Base-by-base conservation (phyloP, 2,797 vertebrate genomes). In the Gymnopithys bicolor region DNA sequence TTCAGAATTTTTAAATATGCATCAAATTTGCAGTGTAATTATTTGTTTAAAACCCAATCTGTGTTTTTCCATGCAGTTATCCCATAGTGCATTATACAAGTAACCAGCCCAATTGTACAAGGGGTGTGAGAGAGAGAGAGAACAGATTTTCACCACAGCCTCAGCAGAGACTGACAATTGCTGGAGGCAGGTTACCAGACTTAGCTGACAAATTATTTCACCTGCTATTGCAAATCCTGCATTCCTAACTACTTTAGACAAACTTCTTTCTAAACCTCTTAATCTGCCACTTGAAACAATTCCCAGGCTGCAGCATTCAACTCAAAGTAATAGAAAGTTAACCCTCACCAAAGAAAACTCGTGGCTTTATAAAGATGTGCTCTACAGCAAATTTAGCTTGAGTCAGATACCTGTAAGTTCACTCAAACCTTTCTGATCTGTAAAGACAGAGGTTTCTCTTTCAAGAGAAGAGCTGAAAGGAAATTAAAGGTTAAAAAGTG, bases 251-350 rank as follows among this genome's bases (percentile, higher is more conserved):
- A 52, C 82, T 91, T 95, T 75, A 82, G 53, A 94, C 76, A 96
- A 94, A 91, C 71, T 17, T 93, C 64, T 94, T 85, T 69, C 51
- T 85, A 86, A 92, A 79, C 68, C 59, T 83, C 90, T 92, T 95
- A 91, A 91, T 94, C 70, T 70, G 45, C 66, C 56, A 82, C 66
- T 95, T 95, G 87, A 96, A 91, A 93, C 67, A 88, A 83, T 95
- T 89, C 85, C 93, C 91, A 97, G 69, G n/a, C 84, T 91, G 70
- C 48, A 93, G 74, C 55, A 62, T 22, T 87, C 67, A 89, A 45
- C 48, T 67, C 41, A 33, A 60, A 77, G 51, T 17, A 87, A 75
- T 43, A 80, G 27, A 45, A 87, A 95, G 35, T 89, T 93, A 95
- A 95, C 63, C 60, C 78, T 92, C 59, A 67, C 33, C 45, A 77